Base-by-base conservation (phyloP, 2,888 invertebrate genomes). In the Agriotes lineatus region DNA sequence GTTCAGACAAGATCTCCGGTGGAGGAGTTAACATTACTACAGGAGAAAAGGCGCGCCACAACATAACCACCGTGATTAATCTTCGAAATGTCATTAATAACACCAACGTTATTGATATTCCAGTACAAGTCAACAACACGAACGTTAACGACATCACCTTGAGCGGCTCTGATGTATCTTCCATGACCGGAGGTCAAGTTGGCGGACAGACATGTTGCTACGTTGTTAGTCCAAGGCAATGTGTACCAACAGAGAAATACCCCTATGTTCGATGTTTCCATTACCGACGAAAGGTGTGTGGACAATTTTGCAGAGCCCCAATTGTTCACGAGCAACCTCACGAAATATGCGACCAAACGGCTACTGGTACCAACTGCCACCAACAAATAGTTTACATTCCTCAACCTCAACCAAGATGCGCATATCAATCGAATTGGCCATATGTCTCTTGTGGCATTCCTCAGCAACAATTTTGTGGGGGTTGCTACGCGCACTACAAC, bases 61-160 rank as follows among this genome's bases (percentile, higher is more conserved):
- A 85, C 70, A 80, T 84, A 10, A 85, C 85, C 0, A 85, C 84
- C 0, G 79, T 84, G 1, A 85, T 85, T 6, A 81, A 84, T 71
- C 69, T 85, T 12, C 82, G 83, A 37, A 85, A 84, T 66, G 75
- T 84, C 6, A 80, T 85, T 37, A 85, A 85, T 69, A 84, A 83
- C 63, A 85, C 85, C 0, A 84, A 85, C 64, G 54, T 82, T 4
- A 80, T 85, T 18, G 84, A 85, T 70, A 78, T 84, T 6, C 85
- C 85, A 0, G 81, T 85, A 20, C 77, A 75, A 19, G 70, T 85
- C 2, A 84, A 84, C 67, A 83, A 80, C 54, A 83, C 83, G 0
- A 84, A 84, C 62, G 70, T 78, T 7, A 83, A 85, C 65, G 84
- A 85, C 61, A 80, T 85, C 20, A 81, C 83, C 12, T 25, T 39